Percentiles rank a stretch among this genome's conserved stretches.
Evolutionary conservation across 2,888 invertebrate genomes (phyloP).

Genomic region (Pinctada fucata): DNA sequence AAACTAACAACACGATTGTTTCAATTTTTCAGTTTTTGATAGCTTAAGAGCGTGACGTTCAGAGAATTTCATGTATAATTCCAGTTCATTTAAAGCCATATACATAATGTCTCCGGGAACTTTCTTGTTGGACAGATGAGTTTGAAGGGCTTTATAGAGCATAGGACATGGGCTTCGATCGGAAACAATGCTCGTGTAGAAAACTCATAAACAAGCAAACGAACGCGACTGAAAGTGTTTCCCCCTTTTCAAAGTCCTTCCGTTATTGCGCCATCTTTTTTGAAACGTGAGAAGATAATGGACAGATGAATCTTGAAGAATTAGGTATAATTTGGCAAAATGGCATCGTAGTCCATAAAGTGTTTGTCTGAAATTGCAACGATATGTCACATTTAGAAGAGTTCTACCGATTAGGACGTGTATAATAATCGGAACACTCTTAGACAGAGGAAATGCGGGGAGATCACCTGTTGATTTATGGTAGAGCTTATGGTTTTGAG

Average conservation of each 20-base stretch:
- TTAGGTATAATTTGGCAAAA: constrained; percentile 40
- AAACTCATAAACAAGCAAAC: constrained; percentile 34
- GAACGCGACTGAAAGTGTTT: constrained; percentile 44
- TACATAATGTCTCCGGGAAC: too few species aligned
- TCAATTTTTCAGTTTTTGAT: too few species aligned
- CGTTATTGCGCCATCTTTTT: constrained; percentile 45
- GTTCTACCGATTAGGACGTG: constrained; percentile 28
- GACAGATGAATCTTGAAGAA: constrained; percentile 30
- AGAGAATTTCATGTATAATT: too few species aligned
- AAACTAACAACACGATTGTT: too few species aligned
- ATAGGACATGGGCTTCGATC: too few species aligned
- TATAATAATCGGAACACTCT: constrained; percentile 29
- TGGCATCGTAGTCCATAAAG: constrained; percentile 31
- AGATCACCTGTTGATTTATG: constrained; percentile 37
- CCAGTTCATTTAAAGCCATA: too few species aligned
- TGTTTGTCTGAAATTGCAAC: constrained; percentile 35
- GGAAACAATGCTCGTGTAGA: constrained; percentile 19
- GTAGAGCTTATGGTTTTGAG: constrained; percentile 22
- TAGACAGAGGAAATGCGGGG: constrained; percentile 35
- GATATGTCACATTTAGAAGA: constrained; percentile 38
- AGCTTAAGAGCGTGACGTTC: too few species aligned
- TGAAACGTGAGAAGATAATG: constrained; percentile 47
- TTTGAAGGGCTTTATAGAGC: too few species aligned
- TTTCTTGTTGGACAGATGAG: too few species aligned
- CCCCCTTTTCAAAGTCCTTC: constrained; percentile 43